Percentiles rank a stretch among this genome's conserved stretches.
Evolutionary conservation across 2,888 invertebrate species (phyloP).

Genomic region (Fragum sueziense): DNA sequence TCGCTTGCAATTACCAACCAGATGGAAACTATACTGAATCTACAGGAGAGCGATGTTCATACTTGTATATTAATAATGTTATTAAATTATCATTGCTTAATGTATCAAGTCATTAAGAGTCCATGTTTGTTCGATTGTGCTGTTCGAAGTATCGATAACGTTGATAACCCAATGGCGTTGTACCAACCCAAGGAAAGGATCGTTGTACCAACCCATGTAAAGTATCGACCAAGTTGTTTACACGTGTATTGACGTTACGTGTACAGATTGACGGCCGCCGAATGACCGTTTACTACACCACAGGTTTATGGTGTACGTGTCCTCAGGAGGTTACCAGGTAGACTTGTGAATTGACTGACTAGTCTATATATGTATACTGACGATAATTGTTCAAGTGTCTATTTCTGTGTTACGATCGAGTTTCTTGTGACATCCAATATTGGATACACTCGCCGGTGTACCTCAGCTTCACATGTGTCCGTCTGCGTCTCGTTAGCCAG

Average conservation of each 20-base stretch:
- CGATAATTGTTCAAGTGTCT: not conserved
- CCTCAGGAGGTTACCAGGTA: not conserved
- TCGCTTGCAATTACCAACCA: not conserved
- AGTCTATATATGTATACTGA: not conserved
- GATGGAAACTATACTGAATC: too few species aligned
- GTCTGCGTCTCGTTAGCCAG: not conserved
- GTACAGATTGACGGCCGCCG: not conserved
- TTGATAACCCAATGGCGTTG: too few species aligned
- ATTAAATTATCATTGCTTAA: too few species aligned
- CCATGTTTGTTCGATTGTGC: too few species aligned
- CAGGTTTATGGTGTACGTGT: not conserved
- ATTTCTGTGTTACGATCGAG: not conserved
- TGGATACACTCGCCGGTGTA: too few species aligned
- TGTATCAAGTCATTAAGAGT: too few species aligned
- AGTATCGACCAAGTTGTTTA: not conserved
- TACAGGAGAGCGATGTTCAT: too few species aligned
- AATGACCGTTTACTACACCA: not conserved
- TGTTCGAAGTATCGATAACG: too few species aligned
- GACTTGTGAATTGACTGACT: not conserved
- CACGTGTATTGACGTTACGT: not conserved
- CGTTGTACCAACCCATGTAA: not conserved
- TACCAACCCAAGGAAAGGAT: too few species aligned
- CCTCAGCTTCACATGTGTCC: not conserved
- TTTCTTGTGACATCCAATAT: too few species aligned
- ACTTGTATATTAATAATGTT: too few species aligned